Conservation (phyloP, 2,888 invertebrate species). For the Nemoura dubitans region DNA sequence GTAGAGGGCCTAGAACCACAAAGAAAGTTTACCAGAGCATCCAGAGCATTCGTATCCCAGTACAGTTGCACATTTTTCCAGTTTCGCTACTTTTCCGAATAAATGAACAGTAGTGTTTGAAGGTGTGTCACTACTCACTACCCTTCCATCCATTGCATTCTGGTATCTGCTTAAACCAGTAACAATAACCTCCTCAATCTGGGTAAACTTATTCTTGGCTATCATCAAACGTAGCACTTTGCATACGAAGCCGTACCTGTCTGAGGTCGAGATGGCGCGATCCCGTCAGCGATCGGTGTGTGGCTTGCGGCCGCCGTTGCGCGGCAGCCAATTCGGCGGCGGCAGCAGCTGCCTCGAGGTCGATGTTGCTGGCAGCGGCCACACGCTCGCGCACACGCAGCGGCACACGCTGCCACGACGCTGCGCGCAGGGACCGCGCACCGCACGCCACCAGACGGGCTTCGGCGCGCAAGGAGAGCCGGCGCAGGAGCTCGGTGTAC, state of each 20-base stretch:
- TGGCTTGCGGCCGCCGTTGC: not conserved
- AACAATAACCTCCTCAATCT: too few relatives aligned
- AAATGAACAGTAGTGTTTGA: too few relatives aligned
- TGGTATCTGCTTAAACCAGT: too few relatives aligned
- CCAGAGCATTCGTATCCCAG: too few relatives aligned
- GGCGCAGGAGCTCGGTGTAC: conserved; percentile 68
- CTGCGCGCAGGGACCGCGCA: conserved; percentile 69
- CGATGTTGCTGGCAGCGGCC: conserved; percentile 69
- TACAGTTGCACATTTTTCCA: too few relatives aligned
- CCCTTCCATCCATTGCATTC: too few relatives aligned
- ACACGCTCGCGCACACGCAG: conserved; percentile 69
- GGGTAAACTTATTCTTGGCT: too few relatives aligned
- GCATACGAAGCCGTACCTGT: conserved; percentile 51
- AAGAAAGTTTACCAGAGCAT: too few relatives aligned
- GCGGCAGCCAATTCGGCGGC: conserved; percentile 50
- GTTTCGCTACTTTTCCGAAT: too few relatives aligned
- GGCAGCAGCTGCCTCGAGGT: conserved; percentile 58
- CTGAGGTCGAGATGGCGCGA: conserved; percentile 59
- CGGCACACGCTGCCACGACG: conserved; percentile 73
- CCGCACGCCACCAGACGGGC: conserved; percentile 77
- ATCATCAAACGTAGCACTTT: too few relatives aligned
- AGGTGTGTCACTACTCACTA: too few relatives aligned
- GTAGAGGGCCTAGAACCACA: too few relatives aligned
- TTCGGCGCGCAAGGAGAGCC: conserved; percentile 73
- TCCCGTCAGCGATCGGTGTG: conserved; percentile 48